phyloP scores from a whole-genome alignment of 1,140 invertebrate genomes.

The Drosophila subobscura region DNA sequence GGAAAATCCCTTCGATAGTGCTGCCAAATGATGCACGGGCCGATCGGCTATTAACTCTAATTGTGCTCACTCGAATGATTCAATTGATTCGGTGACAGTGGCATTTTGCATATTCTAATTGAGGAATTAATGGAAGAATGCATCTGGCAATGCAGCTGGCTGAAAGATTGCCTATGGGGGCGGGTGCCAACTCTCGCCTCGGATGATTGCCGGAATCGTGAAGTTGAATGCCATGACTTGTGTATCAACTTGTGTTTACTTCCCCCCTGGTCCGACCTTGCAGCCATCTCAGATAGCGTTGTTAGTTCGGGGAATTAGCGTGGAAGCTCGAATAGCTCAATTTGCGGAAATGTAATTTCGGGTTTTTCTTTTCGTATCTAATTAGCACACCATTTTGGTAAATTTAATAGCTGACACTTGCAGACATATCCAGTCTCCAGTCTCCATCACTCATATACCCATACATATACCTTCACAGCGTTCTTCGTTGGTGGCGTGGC shows the following conservation, averaged over 20 bases:
- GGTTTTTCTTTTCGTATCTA: constrained; percentile 52
- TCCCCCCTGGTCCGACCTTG: constrained; percentile 22
- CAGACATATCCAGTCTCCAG: too few relatives aligned
- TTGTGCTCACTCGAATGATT: constrained; percentile 15
- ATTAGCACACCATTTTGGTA: constrained; percentile 58
- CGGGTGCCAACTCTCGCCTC: background rate
- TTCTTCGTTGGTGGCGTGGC: constrained; percentile 84
- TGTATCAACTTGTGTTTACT: constrained; percentile 8
- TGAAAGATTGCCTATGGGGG: background rate
- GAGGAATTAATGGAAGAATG: constrained; percentile 33
- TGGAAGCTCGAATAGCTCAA: constrained; percentile 62
- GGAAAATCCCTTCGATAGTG: constrained; percentile 20
- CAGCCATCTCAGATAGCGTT: constrained; percentile 11
- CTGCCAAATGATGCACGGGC: constrained; percentile 7
- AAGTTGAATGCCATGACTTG: background rate
- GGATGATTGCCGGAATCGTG: constrained; percentile 23
- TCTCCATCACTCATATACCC: background rate
- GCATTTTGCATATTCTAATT: constrained; percentile 43
- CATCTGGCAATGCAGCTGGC: background rate
- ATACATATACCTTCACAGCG: constrained; percentile 75
- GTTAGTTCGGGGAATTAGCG: constrained; percentile 66
- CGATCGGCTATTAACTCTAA: constrained; percentile 29
- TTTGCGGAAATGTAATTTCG: constrained; percentile 74
- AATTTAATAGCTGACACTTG: constrained; percentile 29
- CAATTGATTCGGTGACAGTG: constrained; percentile 32